Conservation (phyloP, 2,113 vertebrate genomes). For the Trochalopteron elliotii region DNA sequence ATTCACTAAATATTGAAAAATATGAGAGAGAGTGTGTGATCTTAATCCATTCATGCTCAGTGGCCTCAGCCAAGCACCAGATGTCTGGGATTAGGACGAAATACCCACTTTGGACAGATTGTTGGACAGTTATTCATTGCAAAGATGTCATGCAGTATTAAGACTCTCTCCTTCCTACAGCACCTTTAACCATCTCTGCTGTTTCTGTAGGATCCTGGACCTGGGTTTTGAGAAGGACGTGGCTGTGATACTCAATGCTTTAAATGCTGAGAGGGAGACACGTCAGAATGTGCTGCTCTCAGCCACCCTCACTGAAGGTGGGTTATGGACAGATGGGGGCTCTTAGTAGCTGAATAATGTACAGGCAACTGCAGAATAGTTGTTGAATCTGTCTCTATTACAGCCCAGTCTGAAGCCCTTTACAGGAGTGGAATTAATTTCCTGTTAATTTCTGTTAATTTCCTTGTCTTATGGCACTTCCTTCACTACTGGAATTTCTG, state of each 20-base stretch:
- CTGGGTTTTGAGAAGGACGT: constrained; percentile 95
- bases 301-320: constrained; percentile 88
- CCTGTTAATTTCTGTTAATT: background rate
- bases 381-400: background rate
- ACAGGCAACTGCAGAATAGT: background rate
- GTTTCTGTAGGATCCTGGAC: constrained; percentile 84
- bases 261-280: constrained; percentile 76
- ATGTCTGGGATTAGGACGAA: background rate
- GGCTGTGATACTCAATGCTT: constrained; percentile 85
- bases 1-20: background rate
- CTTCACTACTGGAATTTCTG: background rate
- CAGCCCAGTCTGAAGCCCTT: background rate
- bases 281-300: constrained; percentile 93
- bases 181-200: background rate
- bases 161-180: background rate
- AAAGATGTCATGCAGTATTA: background rate
- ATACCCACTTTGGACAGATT: background rate
- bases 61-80: background rate
- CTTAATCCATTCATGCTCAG: background rate
- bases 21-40: rapidly evolving
- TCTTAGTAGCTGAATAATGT: background rate
- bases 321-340: background rate
- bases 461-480: background rate
- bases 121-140: background rate
- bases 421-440: background rate